Conservation (phyloP, 2,113 vertebrate species). For the Otus sunia region DNA sequence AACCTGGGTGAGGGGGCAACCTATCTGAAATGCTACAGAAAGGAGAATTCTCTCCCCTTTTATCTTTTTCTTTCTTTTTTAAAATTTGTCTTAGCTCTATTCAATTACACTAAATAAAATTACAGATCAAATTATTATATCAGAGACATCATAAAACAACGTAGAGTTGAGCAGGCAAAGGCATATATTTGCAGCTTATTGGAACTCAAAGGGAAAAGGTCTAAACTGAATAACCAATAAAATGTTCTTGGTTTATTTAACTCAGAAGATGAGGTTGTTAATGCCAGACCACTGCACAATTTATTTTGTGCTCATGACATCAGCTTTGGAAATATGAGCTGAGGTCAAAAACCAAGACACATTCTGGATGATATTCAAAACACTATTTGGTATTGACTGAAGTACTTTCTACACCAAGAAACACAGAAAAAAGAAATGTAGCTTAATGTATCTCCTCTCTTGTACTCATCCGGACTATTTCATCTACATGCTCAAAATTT, state of each 20-base stretch:
- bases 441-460: background rate
- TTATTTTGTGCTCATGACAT: background rate
- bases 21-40: background rate
- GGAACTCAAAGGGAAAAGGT: background rate
- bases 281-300: background rate
- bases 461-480: background rate
- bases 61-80: background rate
- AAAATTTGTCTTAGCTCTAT: background rate
- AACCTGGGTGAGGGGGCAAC: background rate
- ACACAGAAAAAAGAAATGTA: background rate
- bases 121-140: background rate
- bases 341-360: background rate
- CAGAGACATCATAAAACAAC: background rate
- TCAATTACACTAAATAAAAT: background rate
- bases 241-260: slow-evolving; percentile 7
- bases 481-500: background rate
- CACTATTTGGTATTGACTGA: background rate
- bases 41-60: background rate
- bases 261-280: background rate
- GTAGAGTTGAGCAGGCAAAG: background rate
- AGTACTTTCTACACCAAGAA: background rate
- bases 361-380: background rate
- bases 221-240: background rate
- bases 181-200: background rate
- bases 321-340: background rate